phyloP scores from a whole-genome alignment of 1,140 invertebrate genomes.

The Holcopasites calliopsidis region DNA sequence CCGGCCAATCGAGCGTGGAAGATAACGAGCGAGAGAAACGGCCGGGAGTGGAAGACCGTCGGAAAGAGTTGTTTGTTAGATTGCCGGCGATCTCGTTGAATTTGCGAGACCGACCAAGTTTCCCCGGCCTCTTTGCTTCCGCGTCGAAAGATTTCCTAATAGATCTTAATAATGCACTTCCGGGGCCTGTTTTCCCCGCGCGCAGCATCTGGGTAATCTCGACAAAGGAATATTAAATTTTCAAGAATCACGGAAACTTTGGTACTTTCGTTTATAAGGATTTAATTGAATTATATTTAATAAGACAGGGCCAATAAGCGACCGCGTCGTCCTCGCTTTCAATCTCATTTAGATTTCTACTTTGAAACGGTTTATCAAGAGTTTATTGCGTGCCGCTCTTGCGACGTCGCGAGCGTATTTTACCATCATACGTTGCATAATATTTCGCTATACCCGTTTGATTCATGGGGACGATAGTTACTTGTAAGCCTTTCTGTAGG shows the following conservation, averaged over 20 bases:
- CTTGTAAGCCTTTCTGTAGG: no score
- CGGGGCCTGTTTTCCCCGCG: conserved; percentile 19
- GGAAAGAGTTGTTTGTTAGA: conserved; percentile 67
- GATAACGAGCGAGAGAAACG: conserved; percentile 63
- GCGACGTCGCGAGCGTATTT: neutral
- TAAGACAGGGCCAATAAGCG: neutral
- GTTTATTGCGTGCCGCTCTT: neutral
- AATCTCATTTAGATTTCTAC: neutral
- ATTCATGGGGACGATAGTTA: no score
- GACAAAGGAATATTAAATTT: conserved; percentile 37
- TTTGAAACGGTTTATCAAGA: no score
- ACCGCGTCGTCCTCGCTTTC: neutral
- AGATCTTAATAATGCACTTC: conserved; percentile 64
- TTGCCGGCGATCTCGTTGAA: conserved; percentile 58
- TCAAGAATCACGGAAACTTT: conserved; percentile 17
- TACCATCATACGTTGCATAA: no score
- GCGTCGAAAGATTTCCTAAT: conserved; percentile 56
- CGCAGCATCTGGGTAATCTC: neutral
- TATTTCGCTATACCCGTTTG: no score
- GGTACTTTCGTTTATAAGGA: neutral
- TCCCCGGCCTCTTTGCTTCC: conserved; percentile 47
- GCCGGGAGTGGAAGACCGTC: conserved; percentile 14
- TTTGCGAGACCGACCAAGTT: conserved; percentile 58
- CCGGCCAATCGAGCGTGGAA: conserved; percentile 66
- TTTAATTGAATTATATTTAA: conserved; percentile 20